A percentile compares a stretch with the other conserved stretches of the same genome.
These are phyloP conservation scores for Amia ocellicauda DNA, from an alignment of 2,113 vertebrate species.

Conservation along the genomic window DNA sequence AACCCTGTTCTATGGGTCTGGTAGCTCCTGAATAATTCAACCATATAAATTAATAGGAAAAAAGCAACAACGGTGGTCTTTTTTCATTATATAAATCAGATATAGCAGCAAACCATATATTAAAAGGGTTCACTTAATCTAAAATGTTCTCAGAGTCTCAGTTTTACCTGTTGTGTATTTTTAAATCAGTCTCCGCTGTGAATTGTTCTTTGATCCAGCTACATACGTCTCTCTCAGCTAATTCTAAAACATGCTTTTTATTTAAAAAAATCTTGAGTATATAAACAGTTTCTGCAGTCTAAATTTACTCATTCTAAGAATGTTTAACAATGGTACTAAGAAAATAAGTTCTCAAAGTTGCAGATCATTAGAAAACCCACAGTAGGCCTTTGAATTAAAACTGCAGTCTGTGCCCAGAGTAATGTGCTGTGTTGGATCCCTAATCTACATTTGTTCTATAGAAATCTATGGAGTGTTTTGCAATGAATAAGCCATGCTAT, in stretches of 20 bases:
- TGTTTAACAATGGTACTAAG: neutral
- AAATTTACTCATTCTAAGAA: slow-evolving; percentile 17
- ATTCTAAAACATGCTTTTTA: slow-evolving; percentile 9
- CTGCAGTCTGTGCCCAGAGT: neutral
- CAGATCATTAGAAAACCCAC: neutral
- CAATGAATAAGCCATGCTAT: neutral
- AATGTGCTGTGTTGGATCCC: slow-evolving; percentile 18
- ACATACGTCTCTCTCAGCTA: neutral
- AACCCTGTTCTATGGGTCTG: slow-evolving; percentile 11
- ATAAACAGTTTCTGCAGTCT: neutral
- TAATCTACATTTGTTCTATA: neutral
- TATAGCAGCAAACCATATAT: slow-evolving; percentile 28
- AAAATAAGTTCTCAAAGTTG: neutral
- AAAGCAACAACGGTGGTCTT: too few species aligned
- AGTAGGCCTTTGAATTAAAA: neutral
- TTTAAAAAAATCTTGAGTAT: slow-evolving; percentile 4
- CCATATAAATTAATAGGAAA: slow-evolving; percentile 29
- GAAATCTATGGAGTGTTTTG: neutral
- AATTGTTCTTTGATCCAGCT: slow-evolving; percentile 5
- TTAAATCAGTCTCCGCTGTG: slow-evolving; percentile 23
- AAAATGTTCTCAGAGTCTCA: slow-evolving; percentile 10
- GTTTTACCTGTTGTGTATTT: slow-evolving; percentile 10
- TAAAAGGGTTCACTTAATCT: slow-evolving; percentile 33
- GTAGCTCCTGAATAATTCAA: slow-evolving; percentile 21
- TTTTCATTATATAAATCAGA: slow-evolving; percentile 38